These are phyloP conservation scores for Epinephelus malabaricus DNA, from an alignment of 2,797 vertebrate species.

Conservation along the genomic window DNA sequence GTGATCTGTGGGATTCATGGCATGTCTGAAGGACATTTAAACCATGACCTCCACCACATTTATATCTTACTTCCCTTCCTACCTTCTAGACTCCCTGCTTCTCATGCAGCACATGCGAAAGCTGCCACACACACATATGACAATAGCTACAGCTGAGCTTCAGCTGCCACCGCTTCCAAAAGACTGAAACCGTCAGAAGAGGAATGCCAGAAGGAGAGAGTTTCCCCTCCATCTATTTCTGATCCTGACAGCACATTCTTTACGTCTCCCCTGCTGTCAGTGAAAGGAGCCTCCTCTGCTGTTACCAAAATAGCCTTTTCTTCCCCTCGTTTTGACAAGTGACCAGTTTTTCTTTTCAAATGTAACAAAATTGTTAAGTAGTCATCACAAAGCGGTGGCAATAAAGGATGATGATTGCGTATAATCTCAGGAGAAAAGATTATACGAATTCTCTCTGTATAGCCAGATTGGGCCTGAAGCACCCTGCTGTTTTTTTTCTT, in stretches of 20 bases:
- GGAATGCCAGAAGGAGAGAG: constrained; percentile 54
- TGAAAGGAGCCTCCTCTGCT: constrained; percentile 63
- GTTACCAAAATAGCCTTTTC: constrained; percentile 64
- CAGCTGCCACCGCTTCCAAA: constrained; percentile 44
- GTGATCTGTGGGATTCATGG: constrained; percentile 43
- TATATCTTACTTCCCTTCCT: constrained; percentile 21
- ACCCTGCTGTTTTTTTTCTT: constrained; percentile 41
- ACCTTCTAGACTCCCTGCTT: constrained; percentile 9
- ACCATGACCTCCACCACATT: constrained; percentile 34
- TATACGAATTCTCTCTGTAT: constrained; percentile 54
- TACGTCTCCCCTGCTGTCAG: constrained; percentile 49
- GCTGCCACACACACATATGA: constrained; percentile 19
- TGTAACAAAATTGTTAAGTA: constrained; percentile 55
- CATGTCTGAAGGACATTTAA: constrained; percentile 55
- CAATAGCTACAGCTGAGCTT: constrained; percentile 51
- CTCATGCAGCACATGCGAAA: constrained; percentile 20
- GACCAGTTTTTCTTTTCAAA: constrained; percentile 62
- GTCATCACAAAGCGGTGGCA: constrained; percentile 57
- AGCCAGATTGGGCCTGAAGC: constrained; percentile 49
- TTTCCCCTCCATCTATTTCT: constrained; percentile 69
- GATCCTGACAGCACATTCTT: constrained; percentile 65
- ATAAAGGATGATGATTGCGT: constrained; percentile 47
- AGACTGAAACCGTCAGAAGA: constrained; percentile 20
- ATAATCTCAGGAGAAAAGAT: constrained; percentile 64
- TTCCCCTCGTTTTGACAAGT: constrained; percentile 37